phyloP scores from a whole-genome alignment of 2,888 invertebrate genomes.

The Unio delphinus region DNA sequence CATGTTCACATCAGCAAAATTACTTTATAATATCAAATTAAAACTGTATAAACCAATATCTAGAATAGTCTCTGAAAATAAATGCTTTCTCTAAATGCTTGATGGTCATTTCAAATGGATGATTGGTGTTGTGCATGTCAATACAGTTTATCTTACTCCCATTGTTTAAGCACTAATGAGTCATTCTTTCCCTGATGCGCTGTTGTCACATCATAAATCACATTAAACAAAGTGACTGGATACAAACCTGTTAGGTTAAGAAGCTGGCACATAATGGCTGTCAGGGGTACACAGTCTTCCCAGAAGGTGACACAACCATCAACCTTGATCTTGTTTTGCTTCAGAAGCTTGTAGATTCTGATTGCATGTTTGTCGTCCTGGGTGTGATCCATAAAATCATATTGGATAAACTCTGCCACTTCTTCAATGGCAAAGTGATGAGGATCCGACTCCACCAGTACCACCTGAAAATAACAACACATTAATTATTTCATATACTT shows the following conservation, averaged over 20 bases:
- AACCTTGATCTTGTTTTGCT: slow-evolving; percentile 13
- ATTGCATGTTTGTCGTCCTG: slow-evolving; percentile 35
- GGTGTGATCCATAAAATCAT: slow-evolving; percentile 41
- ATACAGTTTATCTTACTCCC: no score
- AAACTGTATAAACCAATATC: no score
- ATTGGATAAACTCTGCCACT: slow-evolving; percentile 36
- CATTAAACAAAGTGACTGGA: not conserved
- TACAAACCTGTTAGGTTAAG: slow-evolving; percentile 23
- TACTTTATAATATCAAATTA: no score
- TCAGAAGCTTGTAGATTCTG: slow-evolving; percentile 30
- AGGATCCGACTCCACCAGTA: slow-evolving; percentile 39
- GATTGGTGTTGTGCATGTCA: no score
- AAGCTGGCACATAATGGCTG: slow-evolving; percentile 37
- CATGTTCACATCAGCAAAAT: no score
- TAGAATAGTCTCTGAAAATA: no score
- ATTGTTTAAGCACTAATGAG: no score
- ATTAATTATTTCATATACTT: no score
- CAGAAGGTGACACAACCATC: slow-evolving; percentile 54
- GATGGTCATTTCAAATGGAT: no score
- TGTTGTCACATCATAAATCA: no score
- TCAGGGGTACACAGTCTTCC: slow-evolving; percentile 54
- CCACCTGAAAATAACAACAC: slow-evolving; percentile 27
- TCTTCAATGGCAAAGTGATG: slow-evolving; percentile 19
- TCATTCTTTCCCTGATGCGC: no score
- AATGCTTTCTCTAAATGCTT: no score